Base-by-base conservation (phyloP, 2,113 vertebrate genomes). In the Zosterops hypoxanthus region DNA sequence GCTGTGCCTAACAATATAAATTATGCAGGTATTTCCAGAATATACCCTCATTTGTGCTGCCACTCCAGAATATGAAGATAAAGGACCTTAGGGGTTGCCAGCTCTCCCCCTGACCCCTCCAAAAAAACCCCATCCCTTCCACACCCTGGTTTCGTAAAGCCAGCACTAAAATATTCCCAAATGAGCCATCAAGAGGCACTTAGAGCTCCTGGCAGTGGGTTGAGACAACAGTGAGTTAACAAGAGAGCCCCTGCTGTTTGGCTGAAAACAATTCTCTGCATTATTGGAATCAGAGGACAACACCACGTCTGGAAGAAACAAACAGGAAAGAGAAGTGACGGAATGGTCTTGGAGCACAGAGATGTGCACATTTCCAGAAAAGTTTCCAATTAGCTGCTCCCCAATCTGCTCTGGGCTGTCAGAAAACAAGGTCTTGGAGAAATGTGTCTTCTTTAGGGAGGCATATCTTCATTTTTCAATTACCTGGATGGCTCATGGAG, bases 61-160 rank as follows among this genome's bases (percentile, higher is more conserved):
- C 19, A 15, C 25, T 70, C 26, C 47, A 33, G 22, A 39, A 24
- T 6, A 39, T 8, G 6, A 33, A 53, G 55, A 65, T 69, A 26
- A 20, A 69, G n/a, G 4, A 59, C 10, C 4, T 41, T 44, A 63
- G 34, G 11, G 4, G 4, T 52, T 69, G 11, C 13, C 46, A 72
- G 41, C 17, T 34, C 88, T 85, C 5, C 7, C 16, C 6, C 4
- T 18, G 8, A 22, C 41, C 26, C 21, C 49, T 72, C 7, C 2
- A 49, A 53, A 66, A 77, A n/a, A 16, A 0, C 0, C 3, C 24
- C 26, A 63, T 26, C 15, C 3, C 4, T 34, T 60, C 7, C 26
- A 46, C 6, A 20, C 5, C 12, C 57, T 39, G n/a, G 12, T 23
- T 63, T 55, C 1, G 1, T 28, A 29, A 77, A 86, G 23, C 11